Evolutionary conservation across 2,113 vertebrate species (phyloP).

Genomic region (Leptosomus discolor): DNA sequence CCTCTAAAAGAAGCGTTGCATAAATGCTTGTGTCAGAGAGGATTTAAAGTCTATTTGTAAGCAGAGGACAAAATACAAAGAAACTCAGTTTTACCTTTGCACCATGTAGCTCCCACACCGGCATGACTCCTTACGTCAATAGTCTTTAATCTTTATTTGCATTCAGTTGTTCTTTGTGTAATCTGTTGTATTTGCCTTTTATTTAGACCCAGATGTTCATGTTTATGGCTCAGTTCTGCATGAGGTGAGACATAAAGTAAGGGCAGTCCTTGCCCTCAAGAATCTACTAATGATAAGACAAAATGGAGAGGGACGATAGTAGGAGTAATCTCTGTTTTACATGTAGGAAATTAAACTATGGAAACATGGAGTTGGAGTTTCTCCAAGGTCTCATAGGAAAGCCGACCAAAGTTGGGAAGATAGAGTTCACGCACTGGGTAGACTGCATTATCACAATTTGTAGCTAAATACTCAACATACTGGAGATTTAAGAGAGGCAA

Average conservation of each 20-base stretch:
- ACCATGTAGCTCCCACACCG: rapidly evolving
- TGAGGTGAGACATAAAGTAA: background rate
- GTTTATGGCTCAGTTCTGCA: background rate
- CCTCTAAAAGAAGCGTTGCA: background rate
- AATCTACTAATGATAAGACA: background rate
- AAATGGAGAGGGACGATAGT: background rate
- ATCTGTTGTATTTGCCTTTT: background rate
- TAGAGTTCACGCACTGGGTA: background rate
- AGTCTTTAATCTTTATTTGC: background rate
- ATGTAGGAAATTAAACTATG: background rate
- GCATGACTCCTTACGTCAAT: background rate
- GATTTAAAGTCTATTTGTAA: background rate
- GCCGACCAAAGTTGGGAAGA: background rate
- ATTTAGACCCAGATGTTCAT: background rate
- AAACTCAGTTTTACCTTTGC: background rate
- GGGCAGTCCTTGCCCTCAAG: background rate
- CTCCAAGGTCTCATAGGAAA: background rate
- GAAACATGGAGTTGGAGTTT: background rate
- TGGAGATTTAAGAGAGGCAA: background rate
- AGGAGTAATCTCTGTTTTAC: background rate
- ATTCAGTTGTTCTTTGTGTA: background rate
- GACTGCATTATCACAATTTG: background rate
- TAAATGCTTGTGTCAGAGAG: background rate
- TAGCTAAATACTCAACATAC: background rate
- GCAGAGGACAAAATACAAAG: background rate